Evolutionary conservation across 1,140 invertebrate species (phyloP).

Genomic region (Nephila pilipes): DNA sequence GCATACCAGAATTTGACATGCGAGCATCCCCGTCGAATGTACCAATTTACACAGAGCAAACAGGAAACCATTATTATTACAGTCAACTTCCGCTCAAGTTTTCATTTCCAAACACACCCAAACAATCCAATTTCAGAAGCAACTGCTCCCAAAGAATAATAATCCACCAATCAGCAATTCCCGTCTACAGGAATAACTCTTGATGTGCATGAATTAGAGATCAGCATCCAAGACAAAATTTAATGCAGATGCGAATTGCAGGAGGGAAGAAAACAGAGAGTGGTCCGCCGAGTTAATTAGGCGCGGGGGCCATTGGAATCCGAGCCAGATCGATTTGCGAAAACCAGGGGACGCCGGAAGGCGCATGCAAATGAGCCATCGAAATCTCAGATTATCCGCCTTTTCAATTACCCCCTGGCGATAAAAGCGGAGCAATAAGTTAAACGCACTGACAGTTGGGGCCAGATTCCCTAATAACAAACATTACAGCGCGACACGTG

Average conservation of each 20-base stretch:
- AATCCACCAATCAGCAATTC: not conserved
- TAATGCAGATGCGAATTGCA: conserved; percentile 4
- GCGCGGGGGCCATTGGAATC: conserved; percentile 56
- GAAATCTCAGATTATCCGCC: conserved; percentile 76
- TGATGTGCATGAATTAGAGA: not conserved
- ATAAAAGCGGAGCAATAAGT: conserved; percentile 72
- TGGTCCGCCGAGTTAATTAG: conserved; percentile 62
- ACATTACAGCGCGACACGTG: not conserved
- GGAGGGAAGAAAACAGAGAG: conserved; percentile 2
- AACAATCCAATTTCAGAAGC: not conserved
- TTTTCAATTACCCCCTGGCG: conserved; percentile 75
- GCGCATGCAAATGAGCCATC: conserved; percentile 71
- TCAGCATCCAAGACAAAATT: conserved; percentile 12
- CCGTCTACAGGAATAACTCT: not conserved
- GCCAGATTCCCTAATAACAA: conserved; percentile 52
- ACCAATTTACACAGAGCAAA: too few species aligned
- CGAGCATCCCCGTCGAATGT: too few species aligned
- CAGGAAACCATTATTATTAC: not conserved
- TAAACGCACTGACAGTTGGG: conserved; percentile 42
- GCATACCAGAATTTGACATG: too few species aligned
- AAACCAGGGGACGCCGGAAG: conserved; percentile 12
- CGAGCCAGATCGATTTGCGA: conserved; percentile 29
- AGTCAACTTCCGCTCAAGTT: not conserved
- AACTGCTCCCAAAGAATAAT: not conserved
- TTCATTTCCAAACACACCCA: not conserved